These are phyloP conservation scores for Erannis defoliaria DNA, from an alignment of 2,888 invertebrate species.

Conservation along the genomic window DNA sequence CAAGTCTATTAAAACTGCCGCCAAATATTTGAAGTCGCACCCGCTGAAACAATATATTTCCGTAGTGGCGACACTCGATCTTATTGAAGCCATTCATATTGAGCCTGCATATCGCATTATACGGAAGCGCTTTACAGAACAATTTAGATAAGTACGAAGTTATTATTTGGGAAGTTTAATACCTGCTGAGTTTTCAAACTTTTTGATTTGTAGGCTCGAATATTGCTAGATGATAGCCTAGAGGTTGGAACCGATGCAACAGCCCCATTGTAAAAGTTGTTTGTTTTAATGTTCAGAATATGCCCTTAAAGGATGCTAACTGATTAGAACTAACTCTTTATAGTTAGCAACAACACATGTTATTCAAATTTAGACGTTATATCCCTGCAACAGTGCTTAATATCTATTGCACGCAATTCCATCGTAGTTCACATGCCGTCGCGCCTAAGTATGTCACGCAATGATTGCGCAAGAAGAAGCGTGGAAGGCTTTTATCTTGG, in stretches of 20 bases:
- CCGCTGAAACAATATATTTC: background rate
- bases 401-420: too few species aligned
- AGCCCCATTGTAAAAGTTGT: too few species aligned
- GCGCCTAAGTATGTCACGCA: too few species aligned
- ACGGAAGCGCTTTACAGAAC: slow-evolving; percentile 2
- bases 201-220: slow-evolving; percentile 23
- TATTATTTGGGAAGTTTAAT: slow-evolving; percentile 29
- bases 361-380: too few species aligned
- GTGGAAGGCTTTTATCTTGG: too few species aligned
- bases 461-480: too few species aligned
- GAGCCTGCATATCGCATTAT: slow-evolving; percentile 2
- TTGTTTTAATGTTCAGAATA: too few species aligned
- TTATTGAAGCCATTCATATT: slow-evolving; percentile 6
- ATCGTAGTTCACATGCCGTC: too few species aligned
- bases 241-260: slow-evolving; percentile 8
- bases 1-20: background rate
- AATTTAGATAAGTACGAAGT: slow-evolving; percentile 22
- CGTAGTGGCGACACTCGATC: slow-evolving; percentile 7
- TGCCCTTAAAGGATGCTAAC: too few species aligned
- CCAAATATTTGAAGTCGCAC: background rate
- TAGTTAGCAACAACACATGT: too few species aligned
- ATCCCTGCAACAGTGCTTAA: too few species aligned
- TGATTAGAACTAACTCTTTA: too few species aligned
- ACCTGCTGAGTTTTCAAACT: slow-evolving; percentile 16
- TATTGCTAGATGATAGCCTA: slow-evolving; percentile 24